Evolutionary conservation across 2,113 vertebrate genomes (phyloP).

Genomic region (Athene cunicularia): DNA sequence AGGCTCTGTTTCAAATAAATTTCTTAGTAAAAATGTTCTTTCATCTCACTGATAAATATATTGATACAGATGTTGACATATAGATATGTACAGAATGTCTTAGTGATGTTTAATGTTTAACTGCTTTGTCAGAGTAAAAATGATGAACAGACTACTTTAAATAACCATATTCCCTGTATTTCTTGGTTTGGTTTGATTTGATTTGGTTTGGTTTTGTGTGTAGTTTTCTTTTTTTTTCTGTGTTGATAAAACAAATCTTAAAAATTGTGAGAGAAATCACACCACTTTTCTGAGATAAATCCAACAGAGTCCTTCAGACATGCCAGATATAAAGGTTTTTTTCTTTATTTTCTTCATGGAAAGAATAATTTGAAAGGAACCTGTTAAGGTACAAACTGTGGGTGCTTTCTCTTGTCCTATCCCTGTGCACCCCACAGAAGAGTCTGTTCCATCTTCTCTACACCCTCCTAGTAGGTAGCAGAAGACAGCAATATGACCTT

Average conservation of each 20-base stretch:
- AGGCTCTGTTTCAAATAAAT: not conserved
- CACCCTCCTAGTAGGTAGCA: not conserved
- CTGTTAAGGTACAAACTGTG: not conserved
- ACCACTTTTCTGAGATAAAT: not conserved
- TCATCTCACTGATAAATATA: not conserved
- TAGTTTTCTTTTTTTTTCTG: not conserved
- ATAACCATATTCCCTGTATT: not conserved
- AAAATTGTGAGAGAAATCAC: not conserved
- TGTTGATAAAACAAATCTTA: not conserved
- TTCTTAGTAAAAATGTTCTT: not conserved
- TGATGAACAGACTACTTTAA: not conserved
- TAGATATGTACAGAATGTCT: not conserved
- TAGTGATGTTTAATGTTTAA: not conserved
- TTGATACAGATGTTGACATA: not conserved
- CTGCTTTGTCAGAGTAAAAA: not conserved
- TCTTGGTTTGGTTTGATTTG: not conserved
- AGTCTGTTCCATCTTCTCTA: not conserved
- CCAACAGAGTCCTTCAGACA: not conserved
- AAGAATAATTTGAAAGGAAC: not conserved
- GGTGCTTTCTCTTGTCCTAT: not conserved
- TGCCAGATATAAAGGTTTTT: not conserved
- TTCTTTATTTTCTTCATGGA: not conserved
- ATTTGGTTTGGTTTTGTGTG: not conserved
- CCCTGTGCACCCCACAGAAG: not conserved
- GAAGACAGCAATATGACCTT: not conserved